Conservation (phyloP, 2,113 vertebrate genomes). For the Hippocampus barbouri region DNA sequence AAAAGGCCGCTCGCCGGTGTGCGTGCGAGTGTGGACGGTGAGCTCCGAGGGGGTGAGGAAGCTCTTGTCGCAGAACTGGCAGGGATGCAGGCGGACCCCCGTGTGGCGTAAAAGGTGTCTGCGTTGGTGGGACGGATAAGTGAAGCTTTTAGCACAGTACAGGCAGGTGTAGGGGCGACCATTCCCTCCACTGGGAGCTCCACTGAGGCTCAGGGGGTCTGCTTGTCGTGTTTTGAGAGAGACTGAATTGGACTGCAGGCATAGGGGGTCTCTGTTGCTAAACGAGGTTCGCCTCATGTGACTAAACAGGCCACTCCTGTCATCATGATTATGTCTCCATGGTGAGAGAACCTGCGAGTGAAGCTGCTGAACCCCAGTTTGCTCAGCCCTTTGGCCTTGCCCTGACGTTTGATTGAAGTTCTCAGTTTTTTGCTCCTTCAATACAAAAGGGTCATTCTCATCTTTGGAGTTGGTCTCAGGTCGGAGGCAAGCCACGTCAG, state of each 20-base stretch:
- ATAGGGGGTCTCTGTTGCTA: slow-evolving; percentile 49
- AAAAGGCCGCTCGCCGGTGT: slow-evolving; percentile 68
- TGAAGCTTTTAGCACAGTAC: slow-evolving; percentile 65
- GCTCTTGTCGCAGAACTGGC: slow-evolving; percentile 69
- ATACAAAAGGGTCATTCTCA: slow-evolving; percentile 43
- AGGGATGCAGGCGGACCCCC: slow-evolving; percentile 63
- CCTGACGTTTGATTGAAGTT: slow-evolving; percentile 40
- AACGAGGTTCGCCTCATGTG: slow-evolving; percentile 36
- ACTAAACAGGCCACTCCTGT: slow-evolving; percentile 32
- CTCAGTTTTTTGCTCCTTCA: slow-evolving; percentile 57
- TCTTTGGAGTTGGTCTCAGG: slow-evolving; percentile 49
- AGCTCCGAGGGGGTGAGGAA: slow-evolving; percentile 70
- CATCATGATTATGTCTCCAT: slow-evolving; percentile 47
- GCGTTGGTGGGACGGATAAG: slow-evolving; percentile 68
- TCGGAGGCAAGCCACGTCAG: not conserved
- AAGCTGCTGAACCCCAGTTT: slow-evolving; percentile 31
- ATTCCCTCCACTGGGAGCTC: slow-evolving; percentile 31
- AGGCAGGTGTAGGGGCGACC: slow-evolving; percentile 66
- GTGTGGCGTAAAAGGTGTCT: slow-evolving; percentile 68
- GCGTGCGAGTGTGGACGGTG: slow-evolving; percentile 66
- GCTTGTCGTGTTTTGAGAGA: slow-evolving; percentile 39
- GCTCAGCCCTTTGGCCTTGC: slow-evolving; percentile 16
- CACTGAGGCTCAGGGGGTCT: slow-evolving; percentile 32
- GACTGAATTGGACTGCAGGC: slow-evolving; percentile 51
- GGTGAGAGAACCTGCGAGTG: slow-evolving; percentile 27